Evolutionary conservation across 2,888 invertebrate species (phyloP), one percentile per base, ranked within the genome.

Genomic region (Diarsia dahlii): DNA sequence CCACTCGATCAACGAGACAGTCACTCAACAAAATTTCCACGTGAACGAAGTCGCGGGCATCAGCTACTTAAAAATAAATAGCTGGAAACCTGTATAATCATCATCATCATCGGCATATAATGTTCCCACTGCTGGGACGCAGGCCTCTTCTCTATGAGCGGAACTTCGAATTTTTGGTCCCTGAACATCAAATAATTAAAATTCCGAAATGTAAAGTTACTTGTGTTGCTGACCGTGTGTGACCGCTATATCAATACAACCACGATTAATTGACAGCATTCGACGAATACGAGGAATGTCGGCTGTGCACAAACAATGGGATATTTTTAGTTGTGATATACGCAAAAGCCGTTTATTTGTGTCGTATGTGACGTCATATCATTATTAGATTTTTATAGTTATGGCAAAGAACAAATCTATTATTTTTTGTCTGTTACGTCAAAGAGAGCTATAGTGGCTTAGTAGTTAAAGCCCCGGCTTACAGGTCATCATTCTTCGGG

Each of bases 261-360:
- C 34, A 6, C 54, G 23, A 75, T 60, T 63, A 85, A 74, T 81
- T 81, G 81, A 81, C 69, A 85, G 75, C 62, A 48, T 75, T 85
- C 81, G n/a, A 34, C 15, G 15, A 34, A 20, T 50, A 60, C 6
- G 4, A 46, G 20, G 13, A 67, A 54, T 66, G 50, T 63, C 28
- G 15, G 4, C 48, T 62, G n/a, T 50, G 12, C 3, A n/a, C 15
- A 67, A 63, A 80, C 46, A 67, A 63, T 28, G 54, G 39, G 4
- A 66, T 80, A 84, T 64, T 64, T 80, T 52, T 48, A 12, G 15
- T 10, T 28, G 39, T 76, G 8, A 20, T 69, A 10, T 10, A 76
- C 13, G n/a, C 50, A 45, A 50, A 50, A n/a, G 20, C 45, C 23
- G 13, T 45, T 15, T 23, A 5, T 74, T 60, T 34, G 8, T 34